Percentiles rank a stretch among this genome's conserved stretches.
These are phyloP conservation scores for Sternarchorhynchus goeldii DNA, from an alignment of 2,797 vertebrate species.

Conservation along the genomic window DNA sequence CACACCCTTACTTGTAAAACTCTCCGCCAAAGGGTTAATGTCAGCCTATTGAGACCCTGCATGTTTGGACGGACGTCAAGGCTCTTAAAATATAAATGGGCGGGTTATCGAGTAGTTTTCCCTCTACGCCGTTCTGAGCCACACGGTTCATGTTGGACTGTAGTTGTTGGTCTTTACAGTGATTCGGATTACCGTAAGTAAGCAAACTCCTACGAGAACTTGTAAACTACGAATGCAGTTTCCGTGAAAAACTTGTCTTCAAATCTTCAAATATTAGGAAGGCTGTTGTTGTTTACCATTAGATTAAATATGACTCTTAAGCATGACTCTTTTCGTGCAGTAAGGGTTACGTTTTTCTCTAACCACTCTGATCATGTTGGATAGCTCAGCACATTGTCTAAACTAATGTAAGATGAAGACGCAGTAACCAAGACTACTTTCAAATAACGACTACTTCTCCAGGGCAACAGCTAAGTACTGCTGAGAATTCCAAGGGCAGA, in stretches of 20 bases:
- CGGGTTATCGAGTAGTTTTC: neutral
- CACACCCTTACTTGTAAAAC: neutral
- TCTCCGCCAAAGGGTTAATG: constrained; percentile 44
- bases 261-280: too few species aligned
- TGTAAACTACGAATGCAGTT: too few species aligned
- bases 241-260: too few species aligned
- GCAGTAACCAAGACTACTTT: too few species aligned
- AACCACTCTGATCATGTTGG: too few species aligned
- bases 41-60: neutral
- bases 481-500: neutral
- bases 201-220: neutral
- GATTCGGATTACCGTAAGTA: constrained; percentile 9
- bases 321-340: too few species aligned
- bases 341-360: too few species aligned
- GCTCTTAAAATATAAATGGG: constrained; percentile 34
- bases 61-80: constrained; percentile 38
- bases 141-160: constrained; percentile 2
- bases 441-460: neutral
- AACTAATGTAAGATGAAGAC: too few species aligned
- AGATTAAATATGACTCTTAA: too few species aligned
- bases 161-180: neutral
- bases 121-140: constrained; percentile 5
- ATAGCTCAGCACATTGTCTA: too few species aligned
- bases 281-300: too few species aligned
- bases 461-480: neutral